Evolutionary conservation across 2,797 vertebrate genomes (phyloP).

Genomic region (Oreonectes daqikongensis): DNA sequence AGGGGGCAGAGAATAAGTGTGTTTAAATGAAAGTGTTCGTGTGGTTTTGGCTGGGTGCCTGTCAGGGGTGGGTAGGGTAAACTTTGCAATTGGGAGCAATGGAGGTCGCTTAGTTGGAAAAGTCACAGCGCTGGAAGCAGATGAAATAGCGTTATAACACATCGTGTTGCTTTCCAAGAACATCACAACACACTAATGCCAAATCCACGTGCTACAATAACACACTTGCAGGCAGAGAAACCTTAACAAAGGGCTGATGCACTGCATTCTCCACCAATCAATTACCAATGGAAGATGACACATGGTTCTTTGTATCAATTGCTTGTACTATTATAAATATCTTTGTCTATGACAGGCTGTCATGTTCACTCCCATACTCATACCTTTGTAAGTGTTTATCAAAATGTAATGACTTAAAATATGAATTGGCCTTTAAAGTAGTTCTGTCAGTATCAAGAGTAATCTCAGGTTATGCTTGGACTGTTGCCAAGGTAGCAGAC

Average conservation of each 20-base stretch:
- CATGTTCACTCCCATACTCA: background rate
- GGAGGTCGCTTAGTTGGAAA: slow-evolving; percentile 35
- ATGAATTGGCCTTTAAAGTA: slow-evolving; percentile 5
- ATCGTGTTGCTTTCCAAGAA: slow-evolving; percentile 2
- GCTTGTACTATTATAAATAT: background rate
- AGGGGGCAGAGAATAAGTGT: background rate
- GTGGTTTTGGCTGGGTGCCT: slow-evolving; percentile 45
- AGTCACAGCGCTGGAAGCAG: slow-evolving; percentile 22
- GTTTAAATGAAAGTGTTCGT: slow-evolving; percentile 21
- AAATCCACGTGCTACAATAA: background rate
- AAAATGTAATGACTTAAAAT: slow-evolving; percentile 2
- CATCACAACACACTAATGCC: background rate
- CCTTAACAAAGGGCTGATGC: background rate
- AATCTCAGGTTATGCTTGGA: background rate
- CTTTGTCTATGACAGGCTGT: slow-evolving; percentile 2
- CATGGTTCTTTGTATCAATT: background rate
- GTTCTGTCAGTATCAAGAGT: too few relatives aligned
- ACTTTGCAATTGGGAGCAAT: slow-evolving; percentile 3
- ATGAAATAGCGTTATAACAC: too few relatives aligned
- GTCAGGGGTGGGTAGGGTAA: slow-evolving; percentile 39
- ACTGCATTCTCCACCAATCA: background rate
- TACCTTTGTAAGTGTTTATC: background rate
- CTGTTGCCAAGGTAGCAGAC: background rate
- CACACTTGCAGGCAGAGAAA: slow-evolving; percentile 1
- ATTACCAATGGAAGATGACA: slow-evolving; percentile 19